Evolutionary conservation across 2,888 invertebrate genomes (phyloP).

Genomic region (Laothoe populi): DNA sequence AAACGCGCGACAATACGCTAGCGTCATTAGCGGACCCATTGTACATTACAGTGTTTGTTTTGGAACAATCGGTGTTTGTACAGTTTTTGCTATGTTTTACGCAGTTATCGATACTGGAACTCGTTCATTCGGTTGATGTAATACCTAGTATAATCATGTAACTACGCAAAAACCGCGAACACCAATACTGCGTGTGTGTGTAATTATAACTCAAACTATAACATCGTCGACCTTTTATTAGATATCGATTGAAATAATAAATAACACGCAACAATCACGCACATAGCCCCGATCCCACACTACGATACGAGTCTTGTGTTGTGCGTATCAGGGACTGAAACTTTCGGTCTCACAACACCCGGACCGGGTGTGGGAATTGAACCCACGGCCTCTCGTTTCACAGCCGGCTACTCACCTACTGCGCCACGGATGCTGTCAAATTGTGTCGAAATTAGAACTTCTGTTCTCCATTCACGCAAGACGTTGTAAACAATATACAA

Average conservation of each 20-base stretch:
- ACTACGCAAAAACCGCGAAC: constrained; percentile 1
- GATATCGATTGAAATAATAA: constrained; percentile 7
- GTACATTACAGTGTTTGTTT: constrained; percentile 65
- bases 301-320: no score
- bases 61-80: constrained; percentile 68
- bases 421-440: no score
- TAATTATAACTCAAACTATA: constrained; percentile 26
- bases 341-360: no score
- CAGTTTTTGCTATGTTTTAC: constrained; percentile 74
- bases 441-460: background rate
- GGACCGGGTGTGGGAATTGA: no score
- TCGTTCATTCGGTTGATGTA: constrained; percentile 60
- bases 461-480: constrained; percentile 15
- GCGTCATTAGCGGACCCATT: constrained; percentile 63
- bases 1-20: constrained; percentile 55
- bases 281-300: no score
- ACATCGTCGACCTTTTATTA: constrained; percentile 25
- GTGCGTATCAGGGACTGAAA: no score
- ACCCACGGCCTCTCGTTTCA: no score
- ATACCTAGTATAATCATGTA: constrained; percentile 40
- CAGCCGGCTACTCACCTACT: no score
- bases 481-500: constrained; percentile 42
- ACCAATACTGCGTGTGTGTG: background rate
- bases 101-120: constrained; percentile 57
- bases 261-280: no score